Evolutionary conservation across 1,140 invertebrate species (phyloP).

Genomic region (Pachypeltis micranthus): DNA sequence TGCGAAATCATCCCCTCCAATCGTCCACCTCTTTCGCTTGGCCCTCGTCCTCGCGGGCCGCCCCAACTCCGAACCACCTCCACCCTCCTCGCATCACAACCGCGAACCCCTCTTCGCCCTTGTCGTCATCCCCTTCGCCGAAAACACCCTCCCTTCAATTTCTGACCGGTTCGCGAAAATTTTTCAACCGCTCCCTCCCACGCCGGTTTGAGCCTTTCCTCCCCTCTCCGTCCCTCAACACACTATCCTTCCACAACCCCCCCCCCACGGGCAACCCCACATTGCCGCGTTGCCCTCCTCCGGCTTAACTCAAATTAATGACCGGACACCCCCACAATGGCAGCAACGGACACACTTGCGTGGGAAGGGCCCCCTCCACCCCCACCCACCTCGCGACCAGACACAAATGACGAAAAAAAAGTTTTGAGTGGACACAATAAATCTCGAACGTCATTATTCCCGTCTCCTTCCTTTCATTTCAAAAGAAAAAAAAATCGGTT

Average conservation of each 20-base stretch:
- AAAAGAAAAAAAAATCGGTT: too few species aligned
- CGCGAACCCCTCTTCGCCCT: not conserved
- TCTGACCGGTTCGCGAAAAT: constrained; percentile 10
- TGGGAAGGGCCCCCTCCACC: constrained; percentile 1
- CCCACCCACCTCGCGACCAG: too few species aligned
- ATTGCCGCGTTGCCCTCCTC: not conserved
- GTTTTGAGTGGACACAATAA: not conserved
- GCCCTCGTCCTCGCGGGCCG: not conserved
- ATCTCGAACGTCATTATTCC: not conserved
- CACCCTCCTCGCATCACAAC: constrained; percentile 2
- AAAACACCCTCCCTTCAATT: not conserved
- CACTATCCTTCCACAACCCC: too few species aligned
- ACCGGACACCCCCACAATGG: constrained; percentile 7
- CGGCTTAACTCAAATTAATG: constrained; percentile 21
- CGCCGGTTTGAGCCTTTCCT: not conserved
- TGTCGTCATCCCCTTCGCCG: too few species aligned
- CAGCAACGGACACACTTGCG: constrained; percentile 15
- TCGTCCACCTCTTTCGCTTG: not conserved
- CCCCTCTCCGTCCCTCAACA: too few species aligned
- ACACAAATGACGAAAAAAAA: constrained; percentile 8
- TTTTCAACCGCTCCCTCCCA: constrained; percentile 10
- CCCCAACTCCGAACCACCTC: not conserved
- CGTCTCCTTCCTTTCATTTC: too few species aligned
- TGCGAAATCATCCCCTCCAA: constrained; percentile 16
- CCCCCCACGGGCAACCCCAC: not conserved